phyloP scores from a whole-genome alignment of 1,140 invertebrate genomes.

The Apolygus lucorum region DNA sequence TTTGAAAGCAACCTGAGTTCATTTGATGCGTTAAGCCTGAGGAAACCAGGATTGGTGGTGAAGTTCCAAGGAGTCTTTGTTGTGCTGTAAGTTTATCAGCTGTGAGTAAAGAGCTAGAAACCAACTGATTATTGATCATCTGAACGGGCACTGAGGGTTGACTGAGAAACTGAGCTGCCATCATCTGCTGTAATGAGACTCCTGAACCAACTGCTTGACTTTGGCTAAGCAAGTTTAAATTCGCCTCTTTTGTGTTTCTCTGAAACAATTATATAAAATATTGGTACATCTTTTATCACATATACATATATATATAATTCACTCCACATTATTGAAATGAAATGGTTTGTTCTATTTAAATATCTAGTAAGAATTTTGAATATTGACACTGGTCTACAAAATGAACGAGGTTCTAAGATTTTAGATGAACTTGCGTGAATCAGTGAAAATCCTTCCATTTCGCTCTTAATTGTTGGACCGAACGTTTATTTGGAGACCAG shows the following conservation, averaged over 20 bases:
- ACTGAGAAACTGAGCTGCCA: conserved; percentile 27
- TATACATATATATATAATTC: too few species aligned
- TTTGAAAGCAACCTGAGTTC: conserved; percentile 22
- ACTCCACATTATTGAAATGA: too few species aligned
- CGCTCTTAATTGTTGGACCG: too few species aligned
- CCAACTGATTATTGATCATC: conserved; percentile 23
- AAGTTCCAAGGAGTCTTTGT: conserved; percentile 17
- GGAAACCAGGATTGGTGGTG: conserved; percentile 24
- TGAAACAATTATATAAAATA: conserved; percentile 12
- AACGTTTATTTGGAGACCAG: too few species aligned
- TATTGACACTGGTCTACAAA: too few species aligned
- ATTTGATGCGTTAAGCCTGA: conserved; percentile 18
- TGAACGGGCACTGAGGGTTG: conserved; percentile 25
- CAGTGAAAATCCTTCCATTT: too few species aligned
- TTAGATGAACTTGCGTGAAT: too few species aligned
- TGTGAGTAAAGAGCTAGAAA: conserved; percentile 17
- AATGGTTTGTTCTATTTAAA: too few species aligned
- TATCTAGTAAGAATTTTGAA: too few species aligned
- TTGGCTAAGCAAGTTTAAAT: conserved; percentile 26
- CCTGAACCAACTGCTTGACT: conserved; percentile 22
- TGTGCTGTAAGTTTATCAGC: conserved; percentile 23
- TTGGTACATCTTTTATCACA: too few species aligned
- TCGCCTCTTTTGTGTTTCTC: conserved; percentile 31
- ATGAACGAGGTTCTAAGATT: too few species aligned
- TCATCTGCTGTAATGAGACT: conserved; percentile 28